Base-by-base conservation (phyloP, 1,140 invertebrate genomes). In the Eupristina koningsbergeri region DNA sequence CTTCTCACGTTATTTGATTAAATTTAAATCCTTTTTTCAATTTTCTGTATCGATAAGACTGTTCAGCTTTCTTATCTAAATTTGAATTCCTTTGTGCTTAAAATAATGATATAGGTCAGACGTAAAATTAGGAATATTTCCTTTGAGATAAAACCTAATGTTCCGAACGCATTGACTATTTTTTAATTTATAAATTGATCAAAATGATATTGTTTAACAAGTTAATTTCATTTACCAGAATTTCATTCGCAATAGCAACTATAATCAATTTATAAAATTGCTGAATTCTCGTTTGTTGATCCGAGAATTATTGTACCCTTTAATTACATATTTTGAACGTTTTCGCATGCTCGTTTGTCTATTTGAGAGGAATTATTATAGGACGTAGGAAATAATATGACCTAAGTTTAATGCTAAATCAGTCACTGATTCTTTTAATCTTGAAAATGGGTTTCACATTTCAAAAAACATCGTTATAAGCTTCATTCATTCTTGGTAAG, bases 1-100 rank as follows among this genome's bases (percentile, higher is more conserved):
- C 26, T n/a, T n/a, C 36, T 71, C 67, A 41, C 67, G 67, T 71
- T 41, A 71, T 41, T 71, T 71, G 67, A 71, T 39, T 41, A 41
- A 22, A 22, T 41, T 41, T 26, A 11, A n/a, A 15, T 41, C 31
- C 22, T 71, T 71, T 71, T 71, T 71, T 71, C 39, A 41, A 41
- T 71, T 71, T 71, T 41, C 39, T 19, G 36, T 41, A 41, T 41
- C 36, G 36, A 71, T 41, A 41, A 71, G 36, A n/a, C 36, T 13
- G n/a, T 71, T 71, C 34, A n/a, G 41, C 29, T 69, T 69, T 39
- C 64, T 69, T 39, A 69, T 69, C 34, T 39, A 69, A 69, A 22
- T 71, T 41, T 41, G 39, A 71, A 71, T 41, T 71, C 39, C 3
- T 39, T 39, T 71, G 3, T 17, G 26, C 26, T 71, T 26, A 71